phyloP scores from a whole-genome alignment of 2,797 vertebrate genomes.

The Presbytis comata region DNA sequence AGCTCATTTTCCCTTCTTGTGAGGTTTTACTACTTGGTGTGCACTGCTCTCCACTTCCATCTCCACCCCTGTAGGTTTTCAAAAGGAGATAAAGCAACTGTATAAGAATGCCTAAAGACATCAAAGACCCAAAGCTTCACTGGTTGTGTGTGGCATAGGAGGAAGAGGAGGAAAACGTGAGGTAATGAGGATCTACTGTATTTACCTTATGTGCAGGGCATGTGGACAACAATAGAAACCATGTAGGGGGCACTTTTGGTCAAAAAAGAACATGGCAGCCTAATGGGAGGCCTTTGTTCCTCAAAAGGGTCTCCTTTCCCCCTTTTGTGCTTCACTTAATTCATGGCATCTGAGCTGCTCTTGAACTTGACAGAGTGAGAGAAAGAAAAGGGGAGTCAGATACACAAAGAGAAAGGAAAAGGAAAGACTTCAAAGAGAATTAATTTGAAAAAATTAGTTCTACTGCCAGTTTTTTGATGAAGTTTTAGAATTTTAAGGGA shows the following conservation, averaged over 20 bases:
- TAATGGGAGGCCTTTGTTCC: constrained; percentile 88
- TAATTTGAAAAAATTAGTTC: constrained; percentile 82
- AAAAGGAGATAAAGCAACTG: constrained; percentile 81
- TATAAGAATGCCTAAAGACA: constrained; percentile 82
- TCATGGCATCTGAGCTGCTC: constrained; percentile 88
- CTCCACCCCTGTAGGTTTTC: constrained; percentile 78
- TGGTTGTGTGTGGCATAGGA: constrained; percentile 73
- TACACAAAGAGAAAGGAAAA: constrained; percentile 81
- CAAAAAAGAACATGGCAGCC: constrained; percentile 87
- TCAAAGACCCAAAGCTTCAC: constrained; percentile 82
- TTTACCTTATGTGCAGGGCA: constrained; percentile 86
- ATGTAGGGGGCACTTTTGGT: constrained; percentile 85
- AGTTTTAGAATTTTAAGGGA: constrained; percentile 78
- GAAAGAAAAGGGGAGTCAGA: constrained; percentile 75
- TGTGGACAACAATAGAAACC: constrained; percentile 84
- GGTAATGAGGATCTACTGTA: constrained; percentile 84
- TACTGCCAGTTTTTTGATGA: constrained; percentile 80
- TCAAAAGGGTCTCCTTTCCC: constrained; percentile 88
- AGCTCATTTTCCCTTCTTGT: constrained; percentile 74
- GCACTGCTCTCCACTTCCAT: constrained; percentile 76
- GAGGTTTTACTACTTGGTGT: constrained; percentile 78
- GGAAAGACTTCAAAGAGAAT: constrained; percentile 84
- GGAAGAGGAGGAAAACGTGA: constrained; percentile 78
- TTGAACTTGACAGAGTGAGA: constrained; percentile 88
- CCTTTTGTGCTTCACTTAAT: constrained; percentile 88